These are phyloP conservation scores for Hypsopygia costalis DNA, from an alignment of 2,888 invertebrate genomes.

Conservation along the genomic window DNA sequence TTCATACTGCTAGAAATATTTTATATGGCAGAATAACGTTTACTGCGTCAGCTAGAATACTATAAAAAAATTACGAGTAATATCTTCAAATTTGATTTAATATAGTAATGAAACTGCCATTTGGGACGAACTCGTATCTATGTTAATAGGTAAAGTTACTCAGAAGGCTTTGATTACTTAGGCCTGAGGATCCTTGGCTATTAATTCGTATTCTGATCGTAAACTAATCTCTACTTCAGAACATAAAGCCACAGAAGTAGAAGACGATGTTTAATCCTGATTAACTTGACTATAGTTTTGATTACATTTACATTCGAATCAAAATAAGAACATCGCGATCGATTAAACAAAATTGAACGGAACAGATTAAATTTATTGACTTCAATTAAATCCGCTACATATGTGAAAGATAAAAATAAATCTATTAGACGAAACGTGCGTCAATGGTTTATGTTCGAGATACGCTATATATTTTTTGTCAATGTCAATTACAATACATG, in stretches of 20 bases:
- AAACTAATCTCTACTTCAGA: too few relatives aligned
- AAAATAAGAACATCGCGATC: conserved; percentile 51
- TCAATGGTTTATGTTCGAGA: conserved; percentile 22
- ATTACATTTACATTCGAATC: conserved; percentile 16
- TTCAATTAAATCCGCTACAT: conserved; percentile 49
- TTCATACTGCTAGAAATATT: too few relatives aligned
- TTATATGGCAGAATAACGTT: too few relatives aligned
- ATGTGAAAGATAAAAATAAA: conserved; percentile 44
- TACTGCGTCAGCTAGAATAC: too few relatives aligned
- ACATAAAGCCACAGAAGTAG: too few relatives aligned
- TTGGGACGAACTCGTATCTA: too few relatives aligned
- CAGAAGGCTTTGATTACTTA: neutral
- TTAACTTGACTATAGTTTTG: too few relatives aligned
- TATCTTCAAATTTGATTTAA: too few relatives aligned
- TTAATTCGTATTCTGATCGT: neutral
- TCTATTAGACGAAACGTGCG: conserved; percentile 38
- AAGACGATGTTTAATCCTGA: too few relatives aligned
- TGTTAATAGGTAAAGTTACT: neutral
- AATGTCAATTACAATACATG: neutral
- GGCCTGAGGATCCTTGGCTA: neutral
- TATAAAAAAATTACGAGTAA: too few relatives aligned
- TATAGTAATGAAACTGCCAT: too few relatives aligned
- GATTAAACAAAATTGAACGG: conserved; percentile 27
- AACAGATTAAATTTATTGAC: conserved; percentile 43
- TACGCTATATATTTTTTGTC: conserved; percentile 4